These are phyloP conservation scores for Labeo rohita DNA, from an alignment of 2,113 vertebrate genomes.

Conservation along the genomic window DNA sequence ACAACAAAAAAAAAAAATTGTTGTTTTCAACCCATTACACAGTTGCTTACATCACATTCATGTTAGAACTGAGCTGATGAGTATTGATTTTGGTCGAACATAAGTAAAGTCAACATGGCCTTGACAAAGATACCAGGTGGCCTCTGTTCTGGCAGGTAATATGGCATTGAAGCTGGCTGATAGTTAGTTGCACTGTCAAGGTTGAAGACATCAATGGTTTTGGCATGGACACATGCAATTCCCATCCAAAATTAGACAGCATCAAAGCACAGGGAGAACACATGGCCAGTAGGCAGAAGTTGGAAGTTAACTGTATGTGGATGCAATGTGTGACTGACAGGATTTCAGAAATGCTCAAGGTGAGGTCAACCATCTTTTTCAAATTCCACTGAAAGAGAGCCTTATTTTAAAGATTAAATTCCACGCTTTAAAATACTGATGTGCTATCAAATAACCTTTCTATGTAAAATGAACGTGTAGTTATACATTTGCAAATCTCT, in stretches of 20 bases:
- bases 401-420: not conserved
- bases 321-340: constrained; percentile 25
- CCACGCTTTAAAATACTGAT: not conserved
- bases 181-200: constrained; percentile 11
- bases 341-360: not conserved
- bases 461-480: not conserved
- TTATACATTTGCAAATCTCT: not conserved
- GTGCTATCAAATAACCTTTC: not conserved
- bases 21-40: not conserved
- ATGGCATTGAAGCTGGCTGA: constrained; percentile 30
- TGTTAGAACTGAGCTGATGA: not conserved
- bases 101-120: constrained; percentile 6
- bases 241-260: constrained; percentile 6
- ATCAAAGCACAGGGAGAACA: not conserved
- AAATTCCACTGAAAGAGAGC: not conserved
- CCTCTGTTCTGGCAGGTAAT: constrained; percentile 8
- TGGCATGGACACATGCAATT: constrained; percentile 20
- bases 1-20: too few relatives aligned
- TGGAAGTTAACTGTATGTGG: not conserved
- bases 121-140: constrained; percentile 28
- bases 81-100: not conserved
- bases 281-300: not conserved
- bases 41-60: not conserved
- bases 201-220: constrained; percentile 22
- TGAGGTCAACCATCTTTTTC: not conserved